Evolutionary conservation across 2,888 invertebrate genomes (phyloP), one percentile per base, ranked within the genome.

Genomic region (Macropis europaea): DNA sequence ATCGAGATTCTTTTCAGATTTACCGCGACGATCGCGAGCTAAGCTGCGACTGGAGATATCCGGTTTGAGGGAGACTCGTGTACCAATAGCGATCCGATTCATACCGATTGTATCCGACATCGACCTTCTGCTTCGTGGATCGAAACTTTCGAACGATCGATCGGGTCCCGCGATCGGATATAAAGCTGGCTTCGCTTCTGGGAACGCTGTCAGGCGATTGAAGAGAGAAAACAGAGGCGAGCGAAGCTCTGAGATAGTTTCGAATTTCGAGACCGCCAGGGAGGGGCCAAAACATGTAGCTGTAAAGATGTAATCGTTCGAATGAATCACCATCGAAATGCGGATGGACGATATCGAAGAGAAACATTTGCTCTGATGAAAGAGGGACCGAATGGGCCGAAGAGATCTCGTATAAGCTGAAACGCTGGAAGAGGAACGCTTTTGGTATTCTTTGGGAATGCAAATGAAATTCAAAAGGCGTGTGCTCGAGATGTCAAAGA

Each of bases 61-160:
- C 81, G 79, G 85, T 82, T 85, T 36, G 43, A 68, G 15, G 79
- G 82, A 63, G 81, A 81, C 69, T 54, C 52, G 53, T 47, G 47
- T 60, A 47, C 26, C 62, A 53, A 73, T 64, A 30, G 45, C 56
- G 52, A 74, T 79, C 83, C 67, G 74, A 79, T 73, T 78, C 38
- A 52, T 77, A 79, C 82, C 77, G 76, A 82, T 75, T 67, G 62
- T 64, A 75, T 73, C 81, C 73, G 71, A 64, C 60, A 32, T 15
- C 57, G 59, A 45, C 62, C 59, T 57, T 36, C 47, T 52, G 36
- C 11, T 15, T 22, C 38, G 15, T 17, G 28, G 4, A 64, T 52
- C 43, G 34, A 34, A 11, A 34, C 57, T 68, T 59, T 62, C 32
- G 24, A 36, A 40, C 54, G 7, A 50, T 50, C 38, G n/a, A 48